Conservation (phyloP, 2,113 vertebrate species). For the Limnothrissa miodon region DNA sequence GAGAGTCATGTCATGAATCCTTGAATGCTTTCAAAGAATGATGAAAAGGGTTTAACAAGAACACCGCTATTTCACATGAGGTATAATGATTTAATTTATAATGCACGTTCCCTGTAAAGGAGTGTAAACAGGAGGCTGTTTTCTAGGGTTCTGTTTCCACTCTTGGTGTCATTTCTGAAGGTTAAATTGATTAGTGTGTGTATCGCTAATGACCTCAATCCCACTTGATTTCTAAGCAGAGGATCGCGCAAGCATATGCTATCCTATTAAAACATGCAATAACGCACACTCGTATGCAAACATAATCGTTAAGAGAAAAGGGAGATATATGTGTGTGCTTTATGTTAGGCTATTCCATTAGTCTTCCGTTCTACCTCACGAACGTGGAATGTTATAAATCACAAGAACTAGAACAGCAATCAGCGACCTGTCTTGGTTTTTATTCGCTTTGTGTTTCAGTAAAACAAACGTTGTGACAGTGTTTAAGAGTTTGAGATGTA, state of each 20-base stretch:
- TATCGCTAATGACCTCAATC: constrained; percentile 7
- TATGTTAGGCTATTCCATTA: background rate
- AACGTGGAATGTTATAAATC: background rate
- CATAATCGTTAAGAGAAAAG: constrained; percentile 1
- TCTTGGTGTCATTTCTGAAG: background rate
- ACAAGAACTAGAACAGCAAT: background rate
- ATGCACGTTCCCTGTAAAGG: background rate
- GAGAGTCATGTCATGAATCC: background rate
- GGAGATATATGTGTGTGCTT: background rate
- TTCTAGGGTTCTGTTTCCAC: background rate
- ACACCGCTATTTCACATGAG: background rate
- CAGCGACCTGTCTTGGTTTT: background rate
- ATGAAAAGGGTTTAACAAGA: background rate
- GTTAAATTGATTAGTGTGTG: constrained; percentile 6
- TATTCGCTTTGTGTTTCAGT: background rate
- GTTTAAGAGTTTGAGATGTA: background rate
- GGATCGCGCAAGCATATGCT: constrained; percentile 8
- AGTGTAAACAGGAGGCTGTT: background rate
- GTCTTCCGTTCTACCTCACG: background rate
- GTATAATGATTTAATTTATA: background rate
- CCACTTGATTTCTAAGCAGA: constrained; percentile 11
- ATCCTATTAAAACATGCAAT: background rate
- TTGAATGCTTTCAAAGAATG: background rate
- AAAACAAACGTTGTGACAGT: background rate
- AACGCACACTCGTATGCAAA: background rate